Evolutionary conservation across 2,888 invertebrate species (phyloP), one percentile per base, ranked within the genome.

Genomic region (Tillus elongatus): DNA sequence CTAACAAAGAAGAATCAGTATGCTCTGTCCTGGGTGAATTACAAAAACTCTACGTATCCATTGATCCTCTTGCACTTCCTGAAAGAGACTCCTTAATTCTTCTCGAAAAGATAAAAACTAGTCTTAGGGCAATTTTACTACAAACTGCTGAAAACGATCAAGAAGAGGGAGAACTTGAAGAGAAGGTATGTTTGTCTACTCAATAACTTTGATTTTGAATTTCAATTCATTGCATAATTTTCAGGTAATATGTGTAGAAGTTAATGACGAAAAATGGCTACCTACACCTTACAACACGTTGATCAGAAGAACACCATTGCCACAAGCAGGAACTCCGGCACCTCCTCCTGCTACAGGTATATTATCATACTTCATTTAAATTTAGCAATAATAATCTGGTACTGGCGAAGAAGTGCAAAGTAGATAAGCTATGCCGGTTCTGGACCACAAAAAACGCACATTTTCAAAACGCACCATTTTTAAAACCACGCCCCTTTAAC

Each of bases 261-360:
- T 45, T 1, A 43, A 47, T 9, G 63, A 63, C 15, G 60, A 61
- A 15, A 58, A 58, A 44, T 56, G 58, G 56, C 40, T 66, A 31
- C 64, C 66, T 3, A 48, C 53, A n/a, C 56, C 64, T 9, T 65
- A 65, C 41, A 57, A 50, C 36, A 55, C 60, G n/a, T 50, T 66
- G 29, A 48, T 64, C 14, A 47, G 61, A 38, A 48, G 55, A 35
- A 63, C 63, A 1, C 64, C 66, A 4, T 30, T 61, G 11, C 60
- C 63, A 2, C 61, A 57, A 43, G 52, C 56, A 33, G 58, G 57
- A 30, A 43, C 56, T 4, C 54, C 60, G 1, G 57, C 61, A 4
- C 51, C 57, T 12, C 58, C 60, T 13, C 59, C 56, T 19, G 6
- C 24, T 19, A n/a, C 24, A 8, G 24, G 24, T 19, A 19, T 6